Evolutionary conservation across 2,888 invertebrate species (phyloP).

Genomic region (Scelioninae gen. 1): DNA sequence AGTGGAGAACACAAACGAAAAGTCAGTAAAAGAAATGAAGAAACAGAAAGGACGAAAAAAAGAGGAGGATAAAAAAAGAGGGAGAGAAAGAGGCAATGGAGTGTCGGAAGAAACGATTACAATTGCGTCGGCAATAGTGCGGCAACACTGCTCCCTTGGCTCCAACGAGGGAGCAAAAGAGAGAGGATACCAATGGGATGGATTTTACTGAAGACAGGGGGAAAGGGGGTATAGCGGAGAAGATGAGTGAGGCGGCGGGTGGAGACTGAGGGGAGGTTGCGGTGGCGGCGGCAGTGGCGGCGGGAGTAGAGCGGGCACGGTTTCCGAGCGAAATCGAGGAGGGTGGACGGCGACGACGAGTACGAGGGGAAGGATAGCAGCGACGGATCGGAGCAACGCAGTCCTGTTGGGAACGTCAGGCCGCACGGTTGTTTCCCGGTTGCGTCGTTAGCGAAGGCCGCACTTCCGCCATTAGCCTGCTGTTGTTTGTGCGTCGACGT

Average conservation of each 20-base stretch:
- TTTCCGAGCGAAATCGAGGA: constrained; percentile 62
- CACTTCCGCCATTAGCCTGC: constrained; percentile 74
- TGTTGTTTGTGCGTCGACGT: constrained; percentile 74
- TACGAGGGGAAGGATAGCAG: constrained; percentile 60
- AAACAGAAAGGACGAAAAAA: constrained; percentile 28
- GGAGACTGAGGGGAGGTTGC: constrained; percentile 32
- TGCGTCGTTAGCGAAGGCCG: constrained; percentile 40
- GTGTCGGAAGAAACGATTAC: constrained; percentile 64
- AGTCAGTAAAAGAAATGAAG: constrained; percentile 12
- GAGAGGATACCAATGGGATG: constrained; percentile 56
- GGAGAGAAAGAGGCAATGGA: constrained; percentile 19
- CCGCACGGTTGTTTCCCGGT: constrained; percentile 77
- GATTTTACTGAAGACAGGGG: constrained; percentile 34
- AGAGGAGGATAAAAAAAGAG: neutral
- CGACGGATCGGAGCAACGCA: constrained; percentile 80
- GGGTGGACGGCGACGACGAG: constrained; percentile 59
- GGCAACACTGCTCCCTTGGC: constrained; percentile 50
- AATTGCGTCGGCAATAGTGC: constrained; percentile 55
- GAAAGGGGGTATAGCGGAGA: constrained; percentile 5
- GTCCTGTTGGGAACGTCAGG: constrained; percentile 84
- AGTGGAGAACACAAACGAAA: neutral
- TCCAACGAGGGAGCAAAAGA: constrained; percentile 44
- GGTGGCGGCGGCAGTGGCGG: constrained; percentile 31
- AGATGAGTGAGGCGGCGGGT: constrained; percentile 8
- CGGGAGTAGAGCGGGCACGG: constrained; percentile 33